These are phyloP conservation scores for Dipodomys spectabilis DNA, from an alignment of 2,113 vertebrate genomes.

Conservation along the genomic window DNA sequence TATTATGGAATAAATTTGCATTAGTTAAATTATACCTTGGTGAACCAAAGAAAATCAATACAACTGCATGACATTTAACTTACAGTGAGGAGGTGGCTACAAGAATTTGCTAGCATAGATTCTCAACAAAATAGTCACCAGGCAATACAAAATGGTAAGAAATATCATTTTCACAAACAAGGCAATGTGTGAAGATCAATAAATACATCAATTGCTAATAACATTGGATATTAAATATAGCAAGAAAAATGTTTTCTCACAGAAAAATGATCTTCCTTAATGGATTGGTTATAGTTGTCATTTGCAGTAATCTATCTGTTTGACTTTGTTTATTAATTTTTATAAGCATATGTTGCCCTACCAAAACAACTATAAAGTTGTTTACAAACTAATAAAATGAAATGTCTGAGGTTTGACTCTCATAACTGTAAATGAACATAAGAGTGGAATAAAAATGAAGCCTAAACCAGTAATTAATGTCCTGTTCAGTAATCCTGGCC, in stretches of 20 bases:
- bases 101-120: neutral
- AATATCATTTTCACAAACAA: neutral
- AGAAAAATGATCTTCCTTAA: constrained; percentile 4
- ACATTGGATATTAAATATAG: neutral
- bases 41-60: constrained; percentile 57
- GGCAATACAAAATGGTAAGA: constrained; percentile 3
- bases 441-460: neutral
- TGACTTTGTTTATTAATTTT: neutral
- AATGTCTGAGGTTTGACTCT: neutral
- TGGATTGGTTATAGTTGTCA: neutral
- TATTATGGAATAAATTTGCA: constrained; percentile 51
- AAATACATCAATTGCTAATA: neutral
- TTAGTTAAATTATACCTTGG: constrained; percentile 25
- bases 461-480: neutral
- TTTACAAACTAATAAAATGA: constrained; percentile 6
- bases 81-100: neutral
- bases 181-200: neutral
- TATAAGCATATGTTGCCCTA: neutral
- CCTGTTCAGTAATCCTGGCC: neutral
- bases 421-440: neutral
- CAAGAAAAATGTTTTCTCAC: neutral
- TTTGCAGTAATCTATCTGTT: neutral
- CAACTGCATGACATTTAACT: constrained; percentile 26
- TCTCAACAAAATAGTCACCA: constrained; percentile 5
- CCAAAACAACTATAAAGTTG: neutral